These are phyloP conservation scores for Drosophila bocki DNA, from an alignment of 1,140 invertebrate species.

Conservation along the genomic window DNA sequence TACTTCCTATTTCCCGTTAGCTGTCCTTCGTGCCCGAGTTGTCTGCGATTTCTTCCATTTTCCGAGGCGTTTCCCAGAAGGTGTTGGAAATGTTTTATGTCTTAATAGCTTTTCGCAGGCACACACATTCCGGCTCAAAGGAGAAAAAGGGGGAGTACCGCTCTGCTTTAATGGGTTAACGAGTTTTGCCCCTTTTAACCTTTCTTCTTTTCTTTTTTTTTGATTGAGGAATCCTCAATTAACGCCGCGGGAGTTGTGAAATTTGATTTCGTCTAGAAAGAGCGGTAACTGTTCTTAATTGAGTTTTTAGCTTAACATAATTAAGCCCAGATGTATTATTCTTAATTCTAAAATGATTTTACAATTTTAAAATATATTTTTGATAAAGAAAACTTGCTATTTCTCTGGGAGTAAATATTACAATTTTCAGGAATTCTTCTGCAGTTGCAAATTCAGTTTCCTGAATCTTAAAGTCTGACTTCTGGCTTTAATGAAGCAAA, in stretches of 20 bases:
- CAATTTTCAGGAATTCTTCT: neutral
- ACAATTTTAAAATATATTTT: neutral
- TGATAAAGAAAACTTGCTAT: neutral
- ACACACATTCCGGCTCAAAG: conserved; percentile 5
- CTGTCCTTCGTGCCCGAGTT: conserved; percentile 1
- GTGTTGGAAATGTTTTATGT: conserved; percentile 81
- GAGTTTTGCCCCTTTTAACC: conserved; percentile 51
- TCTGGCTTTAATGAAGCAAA: conserved; percentile 1
- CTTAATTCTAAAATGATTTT: no score
- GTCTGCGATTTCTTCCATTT: conserved; percentile 13
- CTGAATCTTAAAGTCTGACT: neutral
- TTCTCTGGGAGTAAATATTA: conserved; percentile 2
- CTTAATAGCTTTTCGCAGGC: conserved; percentile 67
- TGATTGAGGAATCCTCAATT: conserved; percentile 73
- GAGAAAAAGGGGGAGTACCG: conserved; percentile 40
- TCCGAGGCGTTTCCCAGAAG: conserved; percentile 55
- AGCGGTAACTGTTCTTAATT: conserved; percentile 47
- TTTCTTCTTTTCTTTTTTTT: conserved; percentile 3
- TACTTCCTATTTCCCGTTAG: conserved; percentile 50
- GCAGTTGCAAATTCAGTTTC: neutral
- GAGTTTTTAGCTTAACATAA: conserved; percentile 45
- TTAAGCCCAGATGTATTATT: conserved; percentile 10
- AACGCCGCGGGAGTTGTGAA: conserved; percentile 73
- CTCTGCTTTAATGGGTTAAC: conserved; percentile 71
- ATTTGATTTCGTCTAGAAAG: conserved; percentile 59